A percentile compares a stretch with the other conserved stretches of the same genome.
Conservation (phyloP, 2,797 vertebrate species). For the Todus mexicanus region DNA sequence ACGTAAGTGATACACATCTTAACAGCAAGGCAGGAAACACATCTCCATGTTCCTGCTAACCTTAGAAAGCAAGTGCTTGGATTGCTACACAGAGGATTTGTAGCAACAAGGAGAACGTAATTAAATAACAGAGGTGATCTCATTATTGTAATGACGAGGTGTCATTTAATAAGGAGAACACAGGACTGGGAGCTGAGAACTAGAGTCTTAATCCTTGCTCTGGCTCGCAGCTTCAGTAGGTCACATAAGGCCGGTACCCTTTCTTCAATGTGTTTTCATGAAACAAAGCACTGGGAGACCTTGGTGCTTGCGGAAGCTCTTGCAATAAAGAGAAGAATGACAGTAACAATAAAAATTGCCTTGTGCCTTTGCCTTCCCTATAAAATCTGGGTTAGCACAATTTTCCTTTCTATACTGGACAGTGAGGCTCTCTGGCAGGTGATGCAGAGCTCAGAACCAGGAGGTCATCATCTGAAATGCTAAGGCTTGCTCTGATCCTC, state of each 20-base stretch:
- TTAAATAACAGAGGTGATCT: constrained; percentile 58
- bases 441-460: not conserved
- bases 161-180: constrained; percentile 36
- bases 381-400: not conserved
- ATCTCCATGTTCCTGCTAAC: not conserved
- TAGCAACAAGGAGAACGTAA: constrained; percentile 44
- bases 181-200: not conserved
- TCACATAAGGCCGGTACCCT: not conserved
- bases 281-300: not conserved
- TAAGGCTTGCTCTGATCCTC: not conserved
- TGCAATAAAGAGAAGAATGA: not conserved
- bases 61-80: constrained; percentile 51
- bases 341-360: not conserved
- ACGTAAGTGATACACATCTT: not conserved
- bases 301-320: not conserved
- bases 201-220: not conserved
- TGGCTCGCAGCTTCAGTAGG: not conserved
- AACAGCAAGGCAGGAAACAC: not conserved
- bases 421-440: not conserved
- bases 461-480: not conserved
- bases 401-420: not conserved
- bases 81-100: constrained; percentile 52
- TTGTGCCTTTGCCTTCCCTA: not conserved
- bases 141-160: constrained; percentile 55
- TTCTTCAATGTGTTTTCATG: not conserved